Conservation (phyloP, 92 coral and sea anemone species). For the Plumapathes pennacea region DNA sequence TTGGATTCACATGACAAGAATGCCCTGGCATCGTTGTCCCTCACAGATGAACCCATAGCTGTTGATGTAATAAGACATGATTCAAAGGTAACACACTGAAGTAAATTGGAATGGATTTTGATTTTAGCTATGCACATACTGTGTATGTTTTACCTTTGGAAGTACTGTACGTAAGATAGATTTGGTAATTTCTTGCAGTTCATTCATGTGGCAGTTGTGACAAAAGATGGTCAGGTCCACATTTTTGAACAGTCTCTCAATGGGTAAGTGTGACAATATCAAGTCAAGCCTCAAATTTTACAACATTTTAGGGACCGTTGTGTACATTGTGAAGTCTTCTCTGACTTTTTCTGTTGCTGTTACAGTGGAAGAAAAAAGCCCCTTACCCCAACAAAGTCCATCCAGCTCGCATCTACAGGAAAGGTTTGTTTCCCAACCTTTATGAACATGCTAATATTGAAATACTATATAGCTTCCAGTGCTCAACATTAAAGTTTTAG, state of each 20-base stretch:
- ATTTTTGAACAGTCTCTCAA: conserved; percentile 86
- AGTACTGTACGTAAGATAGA: background rate
- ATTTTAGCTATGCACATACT: background rate
- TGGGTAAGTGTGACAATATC: conserved; percentile 86
- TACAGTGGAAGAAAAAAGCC: conserved; percentile 88
- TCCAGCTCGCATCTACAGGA: conserved; percentile 72
- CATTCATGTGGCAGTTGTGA: conserved; percentile 74
- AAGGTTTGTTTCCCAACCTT: too few relatives aligned
- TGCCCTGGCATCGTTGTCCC: conserved; percentile 82
- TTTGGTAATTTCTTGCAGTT: conserved; percentile 49
- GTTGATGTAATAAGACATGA: conserved; percentile 71
- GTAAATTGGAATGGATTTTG: background rate
- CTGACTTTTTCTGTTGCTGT: background rate
- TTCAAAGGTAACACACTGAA: background rate
- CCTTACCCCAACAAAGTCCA: conserved; percentile 69
- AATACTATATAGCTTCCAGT: too few relatives aligned
- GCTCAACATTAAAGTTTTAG: too few relatives aligned
- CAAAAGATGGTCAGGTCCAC: conserved; percentile 87
- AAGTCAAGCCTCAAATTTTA: too few relatives aligned
- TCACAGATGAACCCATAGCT: conserved; percentile 85
- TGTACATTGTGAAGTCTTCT: too few relatives aligned
- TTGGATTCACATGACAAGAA: conserved; percentile 76
- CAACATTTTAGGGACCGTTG: too few relatives aligned
- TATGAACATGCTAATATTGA: too few relatives aligned
- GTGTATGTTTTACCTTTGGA: background rate